phyloP scores from a whole-genome alignment of 2,797 vertebrate species.

The Calcarius lapponicus region DNA sequence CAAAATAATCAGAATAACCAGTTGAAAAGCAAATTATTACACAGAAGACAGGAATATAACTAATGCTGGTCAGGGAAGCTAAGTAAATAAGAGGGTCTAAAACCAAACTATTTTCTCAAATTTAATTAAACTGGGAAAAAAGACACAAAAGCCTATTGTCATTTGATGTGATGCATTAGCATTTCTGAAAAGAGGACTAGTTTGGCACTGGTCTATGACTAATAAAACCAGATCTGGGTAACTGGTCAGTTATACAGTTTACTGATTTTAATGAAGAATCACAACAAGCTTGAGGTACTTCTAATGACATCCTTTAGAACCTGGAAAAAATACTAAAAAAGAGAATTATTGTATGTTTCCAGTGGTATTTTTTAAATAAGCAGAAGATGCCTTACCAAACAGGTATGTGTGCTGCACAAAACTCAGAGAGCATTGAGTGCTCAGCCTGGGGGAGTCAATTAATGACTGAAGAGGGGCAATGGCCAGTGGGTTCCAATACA shows the following conservation, averaged over 20 bases:
- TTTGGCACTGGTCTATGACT: neutral
- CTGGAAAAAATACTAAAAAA: neutral
- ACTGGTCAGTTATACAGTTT: neutral
- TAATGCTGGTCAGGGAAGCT: neutral
- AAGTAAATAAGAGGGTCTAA: neutral
- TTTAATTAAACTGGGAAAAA: neutral
- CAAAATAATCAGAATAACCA: neutral
- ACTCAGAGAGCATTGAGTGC: too few relatives aligned
- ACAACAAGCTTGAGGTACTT: neutral
- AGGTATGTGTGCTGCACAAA: neutral
- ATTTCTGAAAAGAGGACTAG: neutral
- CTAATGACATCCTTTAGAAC: neutral
- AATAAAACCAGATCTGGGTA: neutral
- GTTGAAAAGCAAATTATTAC: neutral
- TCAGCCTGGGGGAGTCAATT: neutral
- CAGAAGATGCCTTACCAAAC: neutral
- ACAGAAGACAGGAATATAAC: neutral
- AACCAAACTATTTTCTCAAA: neutral
- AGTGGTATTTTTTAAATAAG: neutral
- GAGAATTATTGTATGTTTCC: neutral
- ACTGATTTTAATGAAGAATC: neutral
- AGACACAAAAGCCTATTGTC: neutral
- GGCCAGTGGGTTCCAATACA: neutral
- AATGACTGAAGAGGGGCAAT: accelerated
- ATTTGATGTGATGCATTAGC: neutral